Evolutionary conservation across 2,888 invertebrate species (phyloP), one percentile per base, ranked within the genome.

Genomic region (Lypha dubia): DNA sequence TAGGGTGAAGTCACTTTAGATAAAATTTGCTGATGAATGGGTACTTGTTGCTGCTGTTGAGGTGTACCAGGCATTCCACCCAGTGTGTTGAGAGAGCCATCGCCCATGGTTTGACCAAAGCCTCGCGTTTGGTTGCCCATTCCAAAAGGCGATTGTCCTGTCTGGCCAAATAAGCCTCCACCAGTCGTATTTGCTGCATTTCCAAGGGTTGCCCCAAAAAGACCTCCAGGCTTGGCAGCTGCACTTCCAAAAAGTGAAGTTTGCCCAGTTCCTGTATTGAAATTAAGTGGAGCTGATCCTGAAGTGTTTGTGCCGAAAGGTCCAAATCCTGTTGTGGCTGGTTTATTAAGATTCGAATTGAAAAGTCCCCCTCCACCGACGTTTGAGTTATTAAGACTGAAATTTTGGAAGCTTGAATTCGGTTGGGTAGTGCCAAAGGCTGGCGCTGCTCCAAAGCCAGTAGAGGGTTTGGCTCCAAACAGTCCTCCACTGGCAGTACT

Each of bases 1-100:
- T 97, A 98, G 0, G 98, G 98, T 0, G 96, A 94, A 0, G 96
- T 95, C 0, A 96, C 95, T 51, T 97, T 93, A 0, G 96, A 94
- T 75, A 96, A 91, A 28, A 96, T 95, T 89, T 96, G 95, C 85
- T 96, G 96, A 91, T 95, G 95, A 0, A 95, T 93, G 2, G 93
- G 93, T 46, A 93, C 91, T 53, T 89, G 88, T 15, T 91, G 92
- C 70, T 91, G 92, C 56, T 88, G 86, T 70, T 90, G 90, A 32
- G 89, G 76, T 2, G 86, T 84, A 3, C 87, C 88, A 3, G 89
- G 79, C 8, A 88, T 87, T 15, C 89, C 90, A 0, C 89, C 89
- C 2, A 91, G 53, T 0, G 89, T 60, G 15, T 79, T 83, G 46
- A 87, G 87, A 0, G 77, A 60, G 6, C 88, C 87, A 9, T 83